Evolutionary conservation across 2,888 invertebrate species (phyloP).

Genomic region (Drosophila pegasa): DNA sequence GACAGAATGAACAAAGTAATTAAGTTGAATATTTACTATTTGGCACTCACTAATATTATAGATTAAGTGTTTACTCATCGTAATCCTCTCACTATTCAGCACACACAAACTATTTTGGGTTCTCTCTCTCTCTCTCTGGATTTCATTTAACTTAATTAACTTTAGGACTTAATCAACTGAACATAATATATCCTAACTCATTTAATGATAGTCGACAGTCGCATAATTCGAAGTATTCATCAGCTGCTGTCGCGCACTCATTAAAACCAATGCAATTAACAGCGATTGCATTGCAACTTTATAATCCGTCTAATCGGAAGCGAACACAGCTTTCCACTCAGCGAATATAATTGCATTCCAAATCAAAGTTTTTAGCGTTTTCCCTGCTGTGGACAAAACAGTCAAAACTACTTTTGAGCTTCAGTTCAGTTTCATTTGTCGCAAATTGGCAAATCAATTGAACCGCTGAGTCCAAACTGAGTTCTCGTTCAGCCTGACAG

Average conservation of each 20-base stretch:
- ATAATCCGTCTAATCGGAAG: conserved; percentile 34
- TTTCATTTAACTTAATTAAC: background rate
- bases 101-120: no score
- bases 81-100: background rate
- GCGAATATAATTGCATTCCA: conserved; percentile 26
- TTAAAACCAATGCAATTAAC: background rate
- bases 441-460: background rate
- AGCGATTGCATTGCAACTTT: background rate
- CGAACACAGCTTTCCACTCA: conserved; percentile 57
- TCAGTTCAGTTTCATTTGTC: conserved; percentile 8
- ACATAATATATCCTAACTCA: background rate
- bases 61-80: background rate
- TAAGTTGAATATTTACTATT: background rate
- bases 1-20: background rate
- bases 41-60: background rate
- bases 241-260: background rate
- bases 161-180: background rate
- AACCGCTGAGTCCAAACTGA: background rate
- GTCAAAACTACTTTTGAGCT: conserved; percentile 8
- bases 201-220: background rate
- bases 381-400: background rate
- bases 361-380: conserved; percentile 36
- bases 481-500: background rate
- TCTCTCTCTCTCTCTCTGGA: no score
- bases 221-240: background rate